Evolutionary conservation across 1,140 invertebrate species (phyloP).

Genomic region (Gerris buenoi): DNA sequence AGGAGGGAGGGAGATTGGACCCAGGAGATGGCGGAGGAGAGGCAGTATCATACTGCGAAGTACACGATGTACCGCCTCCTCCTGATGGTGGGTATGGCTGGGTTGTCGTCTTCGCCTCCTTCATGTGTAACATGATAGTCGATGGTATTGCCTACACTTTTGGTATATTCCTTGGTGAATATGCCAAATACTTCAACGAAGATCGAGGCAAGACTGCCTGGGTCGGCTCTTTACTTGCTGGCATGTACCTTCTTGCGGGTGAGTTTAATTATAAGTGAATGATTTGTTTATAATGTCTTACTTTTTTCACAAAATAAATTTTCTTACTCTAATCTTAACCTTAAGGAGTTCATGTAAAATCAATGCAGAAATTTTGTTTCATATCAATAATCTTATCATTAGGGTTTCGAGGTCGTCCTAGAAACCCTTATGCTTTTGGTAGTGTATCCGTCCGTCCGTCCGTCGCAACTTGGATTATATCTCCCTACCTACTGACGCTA

Average conservation of each 20-base stretch:
- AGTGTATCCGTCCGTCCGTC: too few species aligned
- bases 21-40: constrained; percentile 53
- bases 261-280: too few species aligned
- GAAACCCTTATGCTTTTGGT: too few species aligned
- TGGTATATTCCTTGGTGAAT: constrained; percentile 69
- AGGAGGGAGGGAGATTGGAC: constrained; percentile 46
- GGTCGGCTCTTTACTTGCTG: constrained; percentile 85
- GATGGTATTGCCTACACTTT: constrained; percentile 93
- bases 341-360: too few species aligned
- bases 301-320: too few species aligned
- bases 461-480: too few species aligned
- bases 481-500: too few species aligned
- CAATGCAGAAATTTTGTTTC: too few species aligned
- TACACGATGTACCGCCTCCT: constrained; percentile 61
- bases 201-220: constrained; percentile 80
- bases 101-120: constrained; percentile 89
- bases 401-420: too few species aligned
- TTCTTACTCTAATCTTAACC: too few species aligned
- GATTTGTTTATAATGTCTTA: too few species aligned
- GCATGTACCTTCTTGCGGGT: constrained; percentile 85
- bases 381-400: too few species aligned
- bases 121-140: constrained; percentile 96
- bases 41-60: constrained; percentile 44
- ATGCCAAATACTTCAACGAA: constrained; percentile 65
- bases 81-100: constrained; percentile 81